phyloP scores from a whole-genome alignment of 2,888 invertebrate genomes.

The Petrolisthes manimaculis region DNA sequence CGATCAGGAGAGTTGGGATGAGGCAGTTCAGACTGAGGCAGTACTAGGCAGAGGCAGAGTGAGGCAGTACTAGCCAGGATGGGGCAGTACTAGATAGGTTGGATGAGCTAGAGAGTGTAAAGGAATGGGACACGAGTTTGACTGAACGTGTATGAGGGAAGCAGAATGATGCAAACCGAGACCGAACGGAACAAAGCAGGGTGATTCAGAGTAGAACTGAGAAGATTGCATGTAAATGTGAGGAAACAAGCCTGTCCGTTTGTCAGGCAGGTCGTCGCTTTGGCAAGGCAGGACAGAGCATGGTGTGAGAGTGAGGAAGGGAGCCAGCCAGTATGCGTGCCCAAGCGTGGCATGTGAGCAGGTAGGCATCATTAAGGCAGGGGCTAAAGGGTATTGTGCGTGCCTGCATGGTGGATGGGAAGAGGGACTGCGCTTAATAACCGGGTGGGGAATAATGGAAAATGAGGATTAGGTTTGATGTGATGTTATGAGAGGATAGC shows the following conservation, averaged over 20 bases:
- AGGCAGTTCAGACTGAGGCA: neutral
- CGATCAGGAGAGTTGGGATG: neutral
- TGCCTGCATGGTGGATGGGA: no score
- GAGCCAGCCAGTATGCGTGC: no score
- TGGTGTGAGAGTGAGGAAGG: neutral
- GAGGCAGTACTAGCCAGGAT: no score
- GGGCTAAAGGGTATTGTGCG: no score
- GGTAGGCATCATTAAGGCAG: no score
- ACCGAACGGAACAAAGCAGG: neutral
- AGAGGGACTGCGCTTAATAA: no score
- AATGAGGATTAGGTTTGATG: no score
- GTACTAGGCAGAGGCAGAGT: no score
- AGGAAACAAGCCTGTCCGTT: neutral
- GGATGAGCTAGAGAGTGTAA: neutral
- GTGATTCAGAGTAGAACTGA: neutral
- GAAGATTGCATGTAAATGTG: neutral
- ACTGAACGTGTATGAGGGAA: neutral
- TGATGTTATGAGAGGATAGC: no score
- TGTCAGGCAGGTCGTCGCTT: neutral
- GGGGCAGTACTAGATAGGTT: no score
- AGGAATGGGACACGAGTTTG: neutral
- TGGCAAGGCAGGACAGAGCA: neutral
- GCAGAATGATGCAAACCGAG: neutral
- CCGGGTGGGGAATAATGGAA: no score
- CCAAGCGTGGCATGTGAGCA: no score